Evolutionary conservation across 2,888 invertebrate species (phyloP), one percentile per base, ranked within the genome.

Genomic region (Catocala nupta): DNA sequence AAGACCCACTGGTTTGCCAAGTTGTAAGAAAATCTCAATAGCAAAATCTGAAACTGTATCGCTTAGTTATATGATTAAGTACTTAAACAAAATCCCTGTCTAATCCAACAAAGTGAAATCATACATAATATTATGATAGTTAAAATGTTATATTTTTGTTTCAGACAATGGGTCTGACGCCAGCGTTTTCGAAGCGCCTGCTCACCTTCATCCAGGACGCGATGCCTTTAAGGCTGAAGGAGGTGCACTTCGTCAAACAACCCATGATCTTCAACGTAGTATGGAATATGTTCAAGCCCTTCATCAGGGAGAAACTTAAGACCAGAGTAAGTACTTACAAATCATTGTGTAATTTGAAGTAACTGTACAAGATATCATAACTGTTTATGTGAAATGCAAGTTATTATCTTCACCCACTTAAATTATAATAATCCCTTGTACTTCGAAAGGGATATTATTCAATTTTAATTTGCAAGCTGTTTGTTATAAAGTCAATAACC

Each of bases 121-220:
- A 3, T 1, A 25, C 0, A 5, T 11, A 10, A 5, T 45, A 25
- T 16, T 25, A 6, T 10, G 10, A 48, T 25, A 25, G 12, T 7
- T 11, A 39, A 11, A 11, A 55, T 48, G 2, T 5, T 45, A 10
- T 45, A 45, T 57, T 33, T 51, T 72, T 73, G 16, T 81, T 80
- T 78, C 92, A 95, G 93, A 96, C 96, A 1, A 94, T 94, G 89
- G 96, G 96, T 0, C 87, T 98, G 55, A 95, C 96, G 0, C 97
- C 97, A 0, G 89, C 96, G 8, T 98, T 97, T 90, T 97, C 97
- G 55, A 96, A 96, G 93, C 95, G 96, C 54, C 95, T 98, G 55
- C 94, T 98, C 66, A 95, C 95, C 9, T 98, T 98, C 90, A 97
- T 98, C 75, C 98, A 98, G 90, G 97, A 98, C 63, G 97, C 98